Evolutionary conservation across 2,113 vertebrate genomes (phyloP).

Genomic region (Bothrops jararaca): DNA sequence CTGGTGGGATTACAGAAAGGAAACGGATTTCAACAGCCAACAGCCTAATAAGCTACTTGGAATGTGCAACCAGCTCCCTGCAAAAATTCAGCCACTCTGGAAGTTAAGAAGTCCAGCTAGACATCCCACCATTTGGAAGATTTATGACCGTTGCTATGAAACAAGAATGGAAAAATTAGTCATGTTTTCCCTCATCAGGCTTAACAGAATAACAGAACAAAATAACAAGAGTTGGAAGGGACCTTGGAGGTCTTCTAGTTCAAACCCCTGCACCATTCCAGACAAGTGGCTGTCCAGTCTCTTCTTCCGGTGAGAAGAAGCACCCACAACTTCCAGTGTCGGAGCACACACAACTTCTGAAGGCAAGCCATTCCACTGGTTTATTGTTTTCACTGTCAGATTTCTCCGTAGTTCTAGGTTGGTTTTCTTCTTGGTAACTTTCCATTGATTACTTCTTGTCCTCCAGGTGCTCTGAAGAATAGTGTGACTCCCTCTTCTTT

Average conservation of each 20-base stretch:
- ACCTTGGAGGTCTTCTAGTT: neutral
- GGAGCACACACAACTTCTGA: neutral
- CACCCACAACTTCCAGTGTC: neutral
- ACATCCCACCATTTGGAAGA: constrained; percentile 1
- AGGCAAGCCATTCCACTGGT: neutral
- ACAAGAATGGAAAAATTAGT: constrained; percentile 23
- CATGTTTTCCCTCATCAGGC: neutral
- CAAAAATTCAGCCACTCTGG: neutral
- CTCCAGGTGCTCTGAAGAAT: neutral
- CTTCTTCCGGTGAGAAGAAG: neutral
- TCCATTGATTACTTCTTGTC: neutral
- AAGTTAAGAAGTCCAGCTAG: constrained; percentile 20
- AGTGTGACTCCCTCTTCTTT: neutral
- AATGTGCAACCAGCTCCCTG: neutral
- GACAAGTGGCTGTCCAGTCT: neutral
- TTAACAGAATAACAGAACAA: neutral
- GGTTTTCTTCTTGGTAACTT: neutral
- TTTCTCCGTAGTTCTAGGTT: neutral
- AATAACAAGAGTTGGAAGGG: neutral
- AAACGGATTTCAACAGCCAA: neutral
- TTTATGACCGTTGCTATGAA: constrained; percentile 17
- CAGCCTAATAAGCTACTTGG: neutral
- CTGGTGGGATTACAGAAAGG: neutral
- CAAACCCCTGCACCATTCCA: neutral
- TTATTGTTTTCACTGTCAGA: neutral